phyloP scores from a whole-genome alignment of 2,113 vertebrate genomes.

The Corapipo altera region DNA sequence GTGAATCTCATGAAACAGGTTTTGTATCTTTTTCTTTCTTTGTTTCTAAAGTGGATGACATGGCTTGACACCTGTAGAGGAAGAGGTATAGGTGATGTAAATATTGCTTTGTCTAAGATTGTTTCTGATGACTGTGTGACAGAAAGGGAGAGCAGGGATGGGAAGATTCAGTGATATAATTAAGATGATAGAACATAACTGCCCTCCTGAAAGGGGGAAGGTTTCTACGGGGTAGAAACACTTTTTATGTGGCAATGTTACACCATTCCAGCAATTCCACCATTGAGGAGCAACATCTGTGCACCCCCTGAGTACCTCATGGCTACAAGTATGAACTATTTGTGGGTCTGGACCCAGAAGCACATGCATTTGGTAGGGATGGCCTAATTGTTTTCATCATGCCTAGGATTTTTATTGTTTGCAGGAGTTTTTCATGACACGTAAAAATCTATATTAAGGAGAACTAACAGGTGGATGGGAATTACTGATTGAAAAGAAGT shows the following conservation, averaged over 20 bases:
- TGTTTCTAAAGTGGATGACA: not conserved
- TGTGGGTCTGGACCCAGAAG: not conserved
- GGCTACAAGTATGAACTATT: not conserved
- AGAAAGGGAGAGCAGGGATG: not conserved
- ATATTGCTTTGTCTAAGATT: not conserved
- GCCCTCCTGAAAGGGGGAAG: fast-evolving
- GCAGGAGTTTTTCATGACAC: not conserved
- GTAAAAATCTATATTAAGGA: not conserved
- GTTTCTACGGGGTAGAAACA: not conserved
- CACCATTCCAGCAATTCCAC: not conserved
- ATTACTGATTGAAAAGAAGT: not conserved
- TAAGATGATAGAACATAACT: not conserved
- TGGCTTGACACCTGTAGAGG: not conserved
- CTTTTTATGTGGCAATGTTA: not conserved
- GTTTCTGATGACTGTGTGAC: not conserved
- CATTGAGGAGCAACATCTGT: not conserved
- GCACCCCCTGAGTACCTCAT: not conserved
- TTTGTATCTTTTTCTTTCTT: not conserved
- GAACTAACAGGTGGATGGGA: not conserved
- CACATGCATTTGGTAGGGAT: not conserved
- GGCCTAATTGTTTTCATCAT: not conserved
- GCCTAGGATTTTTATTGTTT: not conserved
- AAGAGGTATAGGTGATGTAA: not conserved
- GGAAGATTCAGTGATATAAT: not conserved
- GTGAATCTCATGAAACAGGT: not conserved